phyloP scores from a whole-genome alignment of 2,888 invertebrate genomes.

The Chrysolina haemoptera region DNA sequence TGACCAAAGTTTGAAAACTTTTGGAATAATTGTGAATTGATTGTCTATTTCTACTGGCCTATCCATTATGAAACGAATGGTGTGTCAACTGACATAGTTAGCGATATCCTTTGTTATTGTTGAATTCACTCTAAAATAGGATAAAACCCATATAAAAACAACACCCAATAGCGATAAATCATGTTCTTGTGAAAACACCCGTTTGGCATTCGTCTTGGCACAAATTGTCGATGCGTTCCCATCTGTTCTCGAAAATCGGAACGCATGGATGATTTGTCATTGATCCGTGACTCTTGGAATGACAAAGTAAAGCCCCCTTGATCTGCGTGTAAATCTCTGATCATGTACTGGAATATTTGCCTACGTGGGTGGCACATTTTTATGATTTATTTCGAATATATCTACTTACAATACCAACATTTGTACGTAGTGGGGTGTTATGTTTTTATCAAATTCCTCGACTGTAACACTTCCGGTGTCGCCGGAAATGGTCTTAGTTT shows the following conservation, averaged over 20 bases:
- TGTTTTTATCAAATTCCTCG: too few species aligned
- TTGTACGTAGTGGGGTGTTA: too few species aligned
- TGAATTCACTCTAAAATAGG: background rate
- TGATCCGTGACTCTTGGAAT: constrained; percentile 47
- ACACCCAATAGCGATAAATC: constrained; percentile 52
- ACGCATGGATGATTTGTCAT: constrained; percentile 54
- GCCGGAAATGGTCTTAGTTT: too few species aligned
- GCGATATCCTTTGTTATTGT: background rate
- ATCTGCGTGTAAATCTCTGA: constrained; percentile 33
- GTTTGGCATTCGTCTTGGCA: constrained; percentile 34
- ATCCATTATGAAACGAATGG: too few species aligned
- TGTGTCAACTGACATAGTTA: background rate
- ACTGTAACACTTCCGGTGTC: too few species aligned
- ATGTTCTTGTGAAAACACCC: constrained; percentile 58
- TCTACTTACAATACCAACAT: too few species aligned
- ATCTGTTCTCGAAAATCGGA: constrained; percentile 35
- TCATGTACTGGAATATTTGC: constrained; percentile 24
- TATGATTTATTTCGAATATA: background rate
- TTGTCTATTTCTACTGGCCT: too few species aligned
- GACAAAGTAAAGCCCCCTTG: constrained; percentile 20
- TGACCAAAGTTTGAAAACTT: too few species aligned
- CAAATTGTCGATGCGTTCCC: constrained; percentile 12
- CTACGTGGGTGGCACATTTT: constrained; percentile 33
- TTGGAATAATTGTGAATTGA: too few species aligned
- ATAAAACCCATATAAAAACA: constrained; percentile 6